Percentiles rank a stretch among this genome's conserved stretches.
Conservation (phyloP, 2,797 vertebrate species). For the Chlorospingus flavigularis region DNA sequence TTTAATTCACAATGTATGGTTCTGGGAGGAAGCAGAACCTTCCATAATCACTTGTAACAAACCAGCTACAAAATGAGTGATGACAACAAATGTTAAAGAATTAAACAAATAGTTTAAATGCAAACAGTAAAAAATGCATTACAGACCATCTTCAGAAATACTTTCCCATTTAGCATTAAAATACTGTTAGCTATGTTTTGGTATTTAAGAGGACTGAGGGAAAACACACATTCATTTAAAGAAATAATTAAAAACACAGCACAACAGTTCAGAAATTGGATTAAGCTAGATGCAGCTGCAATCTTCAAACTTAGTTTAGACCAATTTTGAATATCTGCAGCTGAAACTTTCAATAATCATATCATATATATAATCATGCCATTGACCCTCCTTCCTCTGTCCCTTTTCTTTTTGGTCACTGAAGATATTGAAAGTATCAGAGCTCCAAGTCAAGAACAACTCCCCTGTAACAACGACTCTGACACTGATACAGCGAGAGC, state of each 20-base stretch:
- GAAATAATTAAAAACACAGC: slow-evolving; percentile 20
- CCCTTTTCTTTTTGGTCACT: slow-evolving; percentile 6
- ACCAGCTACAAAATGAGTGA: neutral
- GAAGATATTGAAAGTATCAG: slow-evolving; percentile 24
- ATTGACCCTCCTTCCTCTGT: neutral
- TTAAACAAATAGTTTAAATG: slow-evolving; percentile 3
- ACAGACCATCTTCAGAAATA: neutral
- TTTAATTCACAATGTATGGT: neutral
- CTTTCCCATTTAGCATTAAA: neutral
- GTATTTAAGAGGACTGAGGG: neutral
- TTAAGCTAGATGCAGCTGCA: slow-evolving; percentile 13
- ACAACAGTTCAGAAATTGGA: slow-evolving; percentile 2
- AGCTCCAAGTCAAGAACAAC: slow-evolving; percentile 43
- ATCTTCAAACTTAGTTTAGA: slow-evolving; percentile 21
- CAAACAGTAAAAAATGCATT: neutral
- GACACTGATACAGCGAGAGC: slow-evolving; percentile 32
- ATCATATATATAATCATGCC: neutral
- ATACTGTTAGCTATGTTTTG: neutral
- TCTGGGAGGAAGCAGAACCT: neutral
- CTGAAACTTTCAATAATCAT: neutral
- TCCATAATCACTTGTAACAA: neutral
- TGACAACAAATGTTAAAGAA: neutral
- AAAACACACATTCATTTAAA: slow-evolving; percentile 16
- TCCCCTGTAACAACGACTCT: neutral
- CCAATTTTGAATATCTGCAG: slow-evolving; percentile 15